Base-by-base conservation (phyloP, 2,888 invertebrate genomes). In the Folsomia manolachei region DNA sequence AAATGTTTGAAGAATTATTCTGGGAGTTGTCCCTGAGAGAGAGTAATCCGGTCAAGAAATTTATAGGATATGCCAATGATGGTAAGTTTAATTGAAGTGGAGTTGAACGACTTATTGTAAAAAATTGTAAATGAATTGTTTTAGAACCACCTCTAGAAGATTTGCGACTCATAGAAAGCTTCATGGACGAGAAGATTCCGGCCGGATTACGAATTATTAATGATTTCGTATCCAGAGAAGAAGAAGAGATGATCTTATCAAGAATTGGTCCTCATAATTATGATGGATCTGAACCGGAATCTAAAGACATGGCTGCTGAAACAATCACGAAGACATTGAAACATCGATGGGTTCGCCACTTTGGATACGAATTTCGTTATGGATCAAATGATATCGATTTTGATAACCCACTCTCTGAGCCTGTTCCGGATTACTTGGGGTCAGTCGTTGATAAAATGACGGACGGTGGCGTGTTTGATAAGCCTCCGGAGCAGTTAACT, bases 341-440 rank as follows among this genome's bases (percentile, higher is more conserved):
- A 83, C 90, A 95, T 82, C 86, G 97, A 52, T 88, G 88, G 85
- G 97, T 96, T 0, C 90, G 89, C 82, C 97, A 97, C 85, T 97
- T 89, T 85, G 97, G 97, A 0, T 97, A 90, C 84, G 93, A 95
- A 83, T 97, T 97, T 83, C 86, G 90, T 75, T 97, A 97, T 84
- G 91, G 90, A 64, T 89, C 87, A 25, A 97, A 97, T 85, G 91
- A 91, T 84, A 91, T 96, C 0, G 91, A 96, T 83, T 86, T 89
- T 69, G 83, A 87, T 69, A 84, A 86, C 67, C 93, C 94, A 0
- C 84, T 93, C 27, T 79, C 84, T 0, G 86, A 89, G 62, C 85
- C 85, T 56, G 90, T 97, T 81, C 97, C 97, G 0, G 76, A 82
- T 1, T 86, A 88, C 78, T 94, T 92, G 84, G 82, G 87, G 80